Evolutionary conservation across 2,888 invertebrate genomes (phyloP), one percentile per base, ranked within the genome.

Genomic region (Platycheirus albimanus): DNA sequence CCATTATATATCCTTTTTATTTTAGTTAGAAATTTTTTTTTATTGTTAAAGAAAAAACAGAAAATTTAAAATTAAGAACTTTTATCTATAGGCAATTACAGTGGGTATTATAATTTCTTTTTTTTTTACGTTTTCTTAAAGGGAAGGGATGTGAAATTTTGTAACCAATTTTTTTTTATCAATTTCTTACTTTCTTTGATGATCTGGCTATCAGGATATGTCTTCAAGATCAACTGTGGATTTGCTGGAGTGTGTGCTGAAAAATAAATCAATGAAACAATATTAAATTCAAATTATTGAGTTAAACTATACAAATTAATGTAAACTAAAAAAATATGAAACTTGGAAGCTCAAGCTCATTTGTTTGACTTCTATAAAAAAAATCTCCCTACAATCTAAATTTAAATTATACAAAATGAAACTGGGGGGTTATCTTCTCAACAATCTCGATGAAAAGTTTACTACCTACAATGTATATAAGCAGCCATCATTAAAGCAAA

Each of bases 181-280:
- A 6, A 19, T 19, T 24, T 94, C 96, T 95, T 91, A 97, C 97
- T 95, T 93, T 96, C 94, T 94, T 96, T 95, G 85, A 97, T 95
- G 51, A 93, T 93, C 90, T 97, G 96, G 30, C 94, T 93, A 28
- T 91, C 91, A 0, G 97, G 97, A 88, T 96, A 96, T 0, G 96
- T 96, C 90, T 92, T 94, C 85, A 97, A 90, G 66, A 94, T 92
- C 84, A 97, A 90, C 20, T 93, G 92, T 17, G 87, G 87, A 43
- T 85, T 85, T n/a, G 87, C 78, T 52, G 81, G 86, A 6, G 76
- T 2, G n/a, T 71, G 58, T 38, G 81, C 72, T 83, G 49, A 17
- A 71, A 33, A 38, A 13, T 10, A 8, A 47, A n/a, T 13, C 6
- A 4, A 5, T 8, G 2, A 7, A 28, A 24, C n/a, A 33, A 11